phyloP scores from a whole-genome alignment of 2,797 vertebrate genomes.

The Lutjanus argentimaculatus region DNA sequence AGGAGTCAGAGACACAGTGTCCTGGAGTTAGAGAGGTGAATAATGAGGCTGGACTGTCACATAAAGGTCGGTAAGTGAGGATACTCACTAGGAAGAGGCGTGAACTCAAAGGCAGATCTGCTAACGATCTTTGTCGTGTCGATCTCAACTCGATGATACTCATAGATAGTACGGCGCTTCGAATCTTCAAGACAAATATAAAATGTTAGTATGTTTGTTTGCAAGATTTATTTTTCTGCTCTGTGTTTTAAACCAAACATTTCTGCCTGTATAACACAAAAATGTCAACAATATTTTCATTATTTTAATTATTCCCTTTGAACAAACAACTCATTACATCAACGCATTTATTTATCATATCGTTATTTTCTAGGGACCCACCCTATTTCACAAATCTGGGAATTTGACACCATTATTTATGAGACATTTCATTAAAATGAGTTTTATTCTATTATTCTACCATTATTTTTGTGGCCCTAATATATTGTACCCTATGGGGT shows the following conservation, averaged over 20 bases:
- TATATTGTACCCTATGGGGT: too few relatives aligned
- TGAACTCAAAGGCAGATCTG: conserved; percentile 91
- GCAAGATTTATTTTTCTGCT: not conserved
- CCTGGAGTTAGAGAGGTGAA: not conserved
- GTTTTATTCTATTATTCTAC: too few relatives aligned
- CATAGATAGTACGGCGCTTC: conserved; percentile 91
- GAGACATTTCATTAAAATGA: too few relatives aligned
- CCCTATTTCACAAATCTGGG: too few relatives aligned
- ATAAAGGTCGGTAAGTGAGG: not conserved
- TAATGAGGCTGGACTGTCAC: not conserved
- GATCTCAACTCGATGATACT: conserved; percentile 95
- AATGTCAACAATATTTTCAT: too few relatives aligned
- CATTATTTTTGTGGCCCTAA: too few relatives aligned
- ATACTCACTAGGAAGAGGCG: conserved; percentile 93
- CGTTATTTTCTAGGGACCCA: too few relatives aligned
- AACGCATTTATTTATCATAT: too few relatives aligned
- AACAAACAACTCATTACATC: too few relatives aligned
- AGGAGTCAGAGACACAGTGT: conserved; percentile 28
- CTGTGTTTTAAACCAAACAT: not conserved
- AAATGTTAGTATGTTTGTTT: not conserved
- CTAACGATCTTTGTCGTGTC: conserved; percentile 89
- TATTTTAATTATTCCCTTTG: too few relatives aligned
- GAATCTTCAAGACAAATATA: conserved; percentile 80
- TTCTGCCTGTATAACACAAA: not conserved
- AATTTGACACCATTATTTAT: too few relatives aligned